Conservation (phyloP, 2,888 invertebrate genomes). For the Protonemura montana region DNA sequence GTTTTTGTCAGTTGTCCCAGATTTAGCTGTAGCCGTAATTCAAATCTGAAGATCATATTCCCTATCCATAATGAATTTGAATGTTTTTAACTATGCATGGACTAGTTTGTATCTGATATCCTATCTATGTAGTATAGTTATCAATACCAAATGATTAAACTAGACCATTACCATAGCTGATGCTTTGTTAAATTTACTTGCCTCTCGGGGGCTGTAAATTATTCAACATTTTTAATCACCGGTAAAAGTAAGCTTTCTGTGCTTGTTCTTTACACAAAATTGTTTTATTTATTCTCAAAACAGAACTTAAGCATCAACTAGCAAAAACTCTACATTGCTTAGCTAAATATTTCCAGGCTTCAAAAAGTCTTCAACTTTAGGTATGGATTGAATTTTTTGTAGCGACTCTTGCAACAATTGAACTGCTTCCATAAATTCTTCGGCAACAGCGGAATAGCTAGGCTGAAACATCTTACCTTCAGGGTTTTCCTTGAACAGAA, state of each 20-base stretch:
- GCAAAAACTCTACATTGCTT: neutral
- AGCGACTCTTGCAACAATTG: constrained; percentile 59
- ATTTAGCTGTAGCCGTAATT: neutral
- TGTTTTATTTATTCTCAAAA: neutral
- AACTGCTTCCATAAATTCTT: constrained; percentile 62
- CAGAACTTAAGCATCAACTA: neutral
- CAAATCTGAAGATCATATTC: constrained; percentile 30
- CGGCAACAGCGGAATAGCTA: constrained; percentile 68
- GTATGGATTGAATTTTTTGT: constrained; percentile 8
- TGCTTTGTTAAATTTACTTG: neutral
- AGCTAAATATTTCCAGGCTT: neutral
- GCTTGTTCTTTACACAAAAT: neutral
- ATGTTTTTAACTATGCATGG: constrained; percentile 26
- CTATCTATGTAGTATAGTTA: constrained; percentile 14
- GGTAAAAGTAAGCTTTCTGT: neutral
- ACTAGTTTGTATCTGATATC: constrained; percentile 28
- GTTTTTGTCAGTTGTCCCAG: neutral
- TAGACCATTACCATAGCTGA: neutral
- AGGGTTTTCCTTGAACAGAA: constrained; percentile 72
- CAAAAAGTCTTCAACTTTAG: neutral
- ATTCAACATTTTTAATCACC: too few relatives aligned
- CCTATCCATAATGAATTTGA: neutral
- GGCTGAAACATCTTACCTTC: constrained; percentile 75
- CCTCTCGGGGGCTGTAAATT: too few relatives aligned
- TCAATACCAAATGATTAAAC: constrained; percentile 9